Evolutionary conservation across 2,797 vertebrate genomes (phyloP).

Genomic region (Margarornis squamiger): DNA sequence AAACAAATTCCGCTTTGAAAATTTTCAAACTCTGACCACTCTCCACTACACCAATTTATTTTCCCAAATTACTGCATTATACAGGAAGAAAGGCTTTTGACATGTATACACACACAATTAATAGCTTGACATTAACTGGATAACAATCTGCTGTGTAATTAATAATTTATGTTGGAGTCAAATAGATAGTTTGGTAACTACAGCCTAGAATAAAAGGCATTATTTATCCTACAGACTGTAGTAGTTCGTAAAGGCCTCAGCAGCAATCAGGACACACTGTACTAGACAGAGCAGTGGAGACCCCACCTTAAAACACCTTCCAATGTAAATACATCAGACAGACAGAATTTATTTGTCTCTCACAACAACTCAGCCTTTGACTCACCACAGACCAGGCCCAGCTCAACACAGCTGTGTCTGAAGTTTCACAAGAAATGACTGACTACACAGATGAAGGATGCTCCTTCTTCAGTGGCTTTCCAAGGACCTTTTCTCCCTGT

Average conservation of each 20-base stretch:
- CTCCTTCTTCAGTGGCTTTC: not conserved
- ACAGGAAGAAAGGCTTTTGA: not conserved
- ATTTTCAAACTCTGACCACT: not conserved
- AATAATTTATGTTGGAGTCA: not conserved
- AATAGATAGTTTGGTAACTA: not conserved
- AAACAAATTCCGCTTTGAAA: not conserved
- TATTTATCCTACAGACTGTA: not conserved
- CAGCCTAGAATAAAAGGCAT: not conserved
- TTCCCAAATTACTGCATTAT: not conserved
- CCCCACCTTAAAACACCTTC: not conserved
- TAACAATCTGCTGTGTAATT: not conserved
- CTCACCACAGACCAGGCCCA: not conserved
- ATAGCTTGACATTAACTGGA: not conserved
- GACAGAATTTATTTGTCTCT: conserved; percentile 19
- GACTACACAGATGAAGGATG: not conserved
- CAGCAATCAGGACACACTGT: not conserved
- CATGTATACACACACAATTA: not conserved
- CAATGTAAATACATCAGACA: conserved; percentile 14
- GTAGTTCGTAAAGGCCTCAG: not conserved
- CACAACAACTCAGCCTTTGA: not conserved
- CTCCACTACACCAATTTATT: not conserved
- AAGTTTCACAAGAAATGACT: not conserved
- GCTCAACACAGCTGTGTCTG: not conserved
- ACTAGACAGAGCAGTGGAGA: not conserved
- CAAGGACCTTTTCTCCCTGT: not conserved